These are phyloP conservation scores for Drosophila nigrodunni DNA, from an alignment of 1,140 invertebrate species.

Conservation along the genomic window DNA sequence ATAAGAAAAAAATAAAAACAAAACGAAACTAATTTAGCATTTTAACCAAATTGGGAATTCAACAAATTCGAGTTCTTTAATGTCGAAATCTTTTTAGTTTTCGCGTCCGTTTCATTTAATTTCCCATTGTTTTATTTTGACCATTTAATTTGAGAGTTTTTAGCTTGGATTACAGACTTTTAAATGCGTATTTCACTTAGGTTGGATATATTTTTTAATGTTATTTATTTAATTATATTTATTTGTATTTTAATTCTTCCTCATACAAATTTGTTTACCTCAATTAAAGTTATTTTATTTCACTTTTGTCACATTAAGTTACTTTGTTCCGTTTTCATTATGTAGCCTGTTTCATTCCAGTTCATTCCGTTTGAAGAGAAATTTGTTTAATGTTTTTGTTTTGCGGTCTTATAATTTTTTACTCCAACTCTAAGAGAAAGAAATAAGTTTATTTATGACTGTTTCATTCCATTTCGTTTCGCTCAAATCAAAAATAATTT, in stretches of 20 bases:
- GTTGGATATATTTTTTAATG: background rate
- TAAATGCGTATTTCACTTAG: background rate
- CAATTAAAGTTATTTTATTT: no score
- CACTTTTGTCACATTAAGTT: no score
- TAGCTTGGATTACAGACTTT: background rate
- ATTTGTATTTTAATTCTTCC: no score
- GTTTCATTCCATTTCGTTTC: background rate
- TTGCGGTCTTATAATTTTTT: no score
- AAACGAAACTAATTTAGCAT: conserved; percentile 22
- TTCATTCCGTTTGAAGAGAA: background rate
- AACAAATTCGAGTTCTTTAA: conserved; percentile 16
- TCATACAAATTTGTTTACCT: no score
- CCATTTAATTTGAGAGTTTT: background rate
- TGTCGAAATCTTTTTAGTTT: conserved; percentile 4
- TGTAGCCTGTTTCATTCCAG: background rate
- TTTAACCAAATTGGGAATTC: background rate
- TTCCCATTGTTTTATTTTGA: conserved; percentile 2
- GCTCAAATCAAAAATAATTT: no score
- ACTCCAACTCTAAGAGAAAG: no score
- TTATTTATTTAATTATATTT: no score
- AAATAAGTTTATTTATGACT: no score
- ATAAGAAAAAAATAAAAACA: conserved; percentile 34
- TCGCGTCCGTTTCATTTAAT: conserved; percentile 3
- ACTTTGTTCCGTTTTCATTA: no score
- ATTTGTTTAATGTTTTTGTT: no score